Percentiles rank a stretch among this genome's conserved stretches.
These are phyloP conservation scores for Masnerella sp. DNA, from an alignment of 2,888 invertebrate genomes.

Conservation along the genomic window DNA sequence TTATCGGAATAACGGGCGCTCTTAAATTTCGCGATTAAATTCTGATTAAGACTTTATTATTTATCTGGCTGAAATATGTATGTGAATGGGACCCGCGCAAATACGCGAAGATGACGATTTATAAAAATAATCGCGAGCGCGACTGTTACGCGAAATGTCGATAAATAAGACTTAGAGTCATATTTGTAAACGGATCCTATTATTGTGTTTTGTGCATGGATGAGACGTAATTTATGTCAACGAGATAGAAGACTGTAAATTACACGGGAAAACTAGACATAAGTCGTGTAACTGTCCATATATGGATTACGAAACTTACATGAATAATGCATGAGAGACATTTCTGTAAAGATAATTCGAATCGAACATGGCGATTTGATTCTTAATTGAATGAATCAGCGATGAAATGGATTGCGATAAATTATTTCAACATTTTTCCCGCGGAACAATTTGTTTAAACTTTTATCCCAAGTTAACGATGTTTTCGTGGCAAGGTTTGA, in stretches of 20 bases:
- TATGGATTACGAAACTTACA: slow-evolving; percentile 29
- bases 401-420: slow-evolving; percentile 30
- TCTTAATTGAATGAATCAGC: slow-evolving; percentile 39
- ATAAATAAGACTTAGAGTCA: background rate
- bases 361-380: slow-evolving; percentile 22
- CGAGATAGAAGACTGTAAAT: background rate
- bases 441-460: slow-evolving; percentile 26
- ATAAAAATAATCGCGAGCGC: slow-evolving; percentile 10
- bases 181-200: background rate
- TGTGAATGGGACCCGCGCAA: background rate
- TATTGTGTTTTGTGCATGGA: background rate
- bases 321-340: slow-evolving; percentile 37
- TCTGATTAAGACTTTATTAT: slow-evolving; percentile 19
- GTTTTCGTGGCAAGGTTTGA: background rate
- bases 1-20: slow-evolving; percentile 14
- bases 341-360: slow-evolving; percentile 27
- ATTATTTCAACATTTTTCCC: slow-evolving; percentile 17
- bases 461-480: slow-evolving; percentile 1
- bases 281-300: slow-evolving; percentile 28
- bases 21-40: slow-evolving; percentile 20
- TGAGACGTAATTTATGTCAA: slow-evolving; percentile 8
- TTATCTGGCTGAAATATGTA: slow-evolving; percentile 6
- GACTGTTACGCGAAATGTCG: too few species aligned
- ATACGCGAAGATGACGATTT: slow-evolving; percentile 8
- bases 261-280: slow-evolving; percentile 10